A percentile compares a stretch with the other conserved stretches of the same genome.
phyloP scores from a whole-genome alignment of 2,113 vertebrate genomes.

The Rhinopomastus cyanomelas region DNA sequence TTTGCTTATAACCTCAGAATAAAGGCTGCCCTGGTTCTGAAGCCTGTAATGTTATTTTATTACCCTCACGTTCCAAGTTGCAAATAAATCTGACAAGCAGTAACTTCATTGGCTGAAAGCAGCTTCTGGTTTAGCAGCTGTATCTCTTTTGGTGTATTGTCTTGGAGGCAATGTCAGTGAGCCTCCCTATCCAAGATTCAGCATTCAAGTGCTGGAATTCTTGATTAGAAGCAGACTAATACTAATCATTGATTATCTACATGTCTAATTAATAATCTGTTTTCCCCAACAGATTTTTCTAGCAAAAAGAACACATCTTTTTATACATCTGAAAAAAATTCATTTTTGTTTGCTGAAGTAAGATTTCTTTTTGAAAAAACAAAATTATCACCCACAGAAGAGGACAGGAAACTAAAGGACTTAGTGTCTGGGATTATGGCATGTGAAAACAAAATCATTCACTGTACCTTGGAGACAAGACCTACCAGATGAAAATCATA shows the following conservation, averaged over 20 bases:
- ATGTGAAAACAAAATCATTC: constrained; percentile 34
- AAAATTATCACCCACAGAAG: not conserved
- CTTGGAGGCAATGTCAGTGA: constrained; percentile 41
- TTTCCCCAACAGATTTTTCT: not conserved
- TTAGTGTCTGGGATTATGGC: not conserved
- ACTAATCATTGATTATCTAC: constrained; percentile 40
- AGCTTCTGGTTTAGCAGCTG: constrained; percentile 51
- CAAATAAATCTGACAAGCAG: constrained; percentile 53
- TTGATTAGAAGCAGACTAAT: constrained; percentile 40
- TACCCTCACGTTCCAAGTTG: constrained; percentile 24
- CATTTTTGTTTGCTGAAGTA: not conserved
- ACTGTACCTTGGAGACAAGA: constrained; percentile 44
- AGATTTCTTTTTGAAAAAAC: not conserved
- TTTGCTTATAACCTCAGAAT: constrained; percentile 49
- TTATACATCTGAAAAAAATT: not conserved
- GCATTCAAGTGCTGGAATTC: constrained; percentile 33
- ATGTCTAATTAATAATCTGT: not conserved
- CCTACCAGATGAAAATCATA: constrained; percentile 45
- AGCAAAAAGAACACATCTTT: not conserved
- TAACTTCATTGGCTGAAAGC: constrained; percentile 50
- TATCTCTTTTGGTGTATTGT: constrained; percentile 48
- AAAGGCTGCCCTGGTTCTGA: constrained; percentile 46
- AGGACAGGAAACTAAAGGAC: not conserved
- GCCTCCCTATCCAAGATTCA: not conserved
- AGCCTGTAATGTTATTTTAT: constrained; percentile 56